Evolutionary conservation across 1,140 invertebrate species (phyloP), one percentile per base, ranked within the genome.

Genomic region (Anastrepha obliqua): DNA sequence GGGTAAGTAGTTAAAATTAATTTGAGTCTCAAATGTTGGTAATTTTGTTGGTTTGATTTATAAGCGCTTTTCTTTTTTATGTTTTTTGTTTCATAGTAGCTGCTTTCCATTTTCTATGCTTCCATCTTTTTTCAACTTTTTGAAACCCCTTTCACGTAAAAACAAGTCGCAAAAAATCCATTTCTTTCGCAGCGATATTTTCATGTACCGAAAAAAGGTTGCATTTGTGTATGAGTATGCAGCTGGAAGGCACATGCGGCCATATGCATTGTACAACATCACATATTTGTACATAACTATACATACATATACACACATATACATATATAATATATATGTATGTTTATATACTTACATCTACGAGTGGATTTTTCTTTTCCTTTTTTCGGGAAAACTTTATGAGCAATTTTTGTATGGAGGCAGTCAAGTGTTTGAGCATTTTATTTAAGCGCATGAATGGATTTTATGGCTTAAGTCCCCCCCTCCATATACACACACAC

Each of bases 371-470:
- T n/a, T 13, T 67, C 15, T 65, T 51, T 70, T 60, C 42, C 6
- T 87, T 67, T 58, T 87, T 64, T 87, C 11, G 29, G 11, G 20
- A 55, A 64, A 59, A 58, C 51, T 87, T 87, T 87, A 47, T 81
- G 15, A 64, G 62, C 88, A 87, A 90, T 90, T 90, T 92, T 90
- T 91, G 88, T 90, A 91, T 92, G 91, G 91, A 92, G 91, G 91
- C 91, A 92, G 91, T 92, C 91, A 92, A 92, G 91, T 92, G 91
- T 91, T 91, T 90, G 91, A 92, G 91, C 91, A 92, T 92, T 92
- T 92, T 92, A 92, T 92, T 92, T 92, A 92, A 92, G 91, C 91
- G 90, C 90, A 92, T 90, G 91, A 91, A 92, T 91, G 91, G 90
- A 90, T 91, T 91, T 91, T 89, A 92, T 90, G 90, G 89, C 89